phyloP scores from a whole-genome alignment of 92 coral and sea anemone species.

The Zoanthus sansibaricus region DNA sequence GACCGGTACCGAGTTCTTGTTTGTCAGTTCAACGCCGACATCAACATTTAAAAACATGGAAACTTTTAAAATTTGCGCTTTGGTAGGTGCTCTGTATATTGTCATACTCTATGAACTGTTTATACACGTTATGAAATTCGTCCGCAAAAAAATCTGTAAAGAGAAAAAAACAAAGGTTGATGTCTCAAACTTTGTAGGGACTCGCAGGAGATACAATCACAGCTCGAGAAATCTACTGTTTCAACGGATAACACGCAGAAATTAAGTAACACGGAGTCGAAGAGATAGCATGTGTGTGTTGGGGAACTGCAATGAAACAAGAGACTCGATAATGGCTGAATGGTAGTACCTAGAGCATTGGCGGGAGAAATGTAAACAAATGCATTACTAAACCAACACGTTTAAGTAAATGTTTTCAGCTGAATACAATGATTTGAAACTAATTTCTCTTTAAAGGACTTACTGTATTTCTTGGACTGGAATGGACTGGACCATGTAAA shows the following conservation, averaged over 20 bases:
- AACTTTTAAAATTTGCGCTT: neutral
- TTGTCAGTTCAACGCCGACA: neutral
- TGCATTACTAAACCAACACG: too few relatives aligned
- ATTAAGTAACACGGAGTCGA: neutral
- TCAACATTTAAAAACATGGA: neutral
- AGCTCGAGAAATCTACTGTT: conserved; percentile 21
- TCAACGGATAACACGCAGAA: neutral
- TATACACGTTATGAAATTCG: neutral
- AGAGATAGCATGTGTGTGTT: too few relatives aligned
- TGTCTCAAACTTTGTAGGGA: neutral
- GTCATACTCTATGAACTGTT: neutral
- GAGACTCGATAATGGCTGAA: too few relatives aligned
- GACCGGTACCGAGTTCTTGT: neutral
- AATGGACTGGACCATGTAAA: too few relatives aligned
- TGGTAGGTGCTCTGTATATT: neutral
- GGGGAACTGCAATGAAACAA: too few relatives aligned
- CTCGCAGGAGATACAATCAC: conserved; percentile 8
- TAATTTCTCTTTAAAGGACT: too few relatives aligned
- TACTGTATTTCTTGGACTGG: too few relatives aligned
- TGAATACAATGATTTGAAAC: too few relatives aligned
- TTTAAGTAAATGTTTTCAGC: too few relatives aligned
- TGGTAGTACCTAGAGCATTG: too few relatives aligned
- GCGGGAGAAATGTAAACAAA: too few relatives aligned
- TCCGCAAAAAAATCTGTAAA: neutral
- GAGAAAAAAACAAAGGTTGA: neutral